Evolutionary conservation across 2,888 invertebrate species (phyloP), one percentile per base, ranked within the genome.

Genomic region (Philereme vetulata): DNA sequence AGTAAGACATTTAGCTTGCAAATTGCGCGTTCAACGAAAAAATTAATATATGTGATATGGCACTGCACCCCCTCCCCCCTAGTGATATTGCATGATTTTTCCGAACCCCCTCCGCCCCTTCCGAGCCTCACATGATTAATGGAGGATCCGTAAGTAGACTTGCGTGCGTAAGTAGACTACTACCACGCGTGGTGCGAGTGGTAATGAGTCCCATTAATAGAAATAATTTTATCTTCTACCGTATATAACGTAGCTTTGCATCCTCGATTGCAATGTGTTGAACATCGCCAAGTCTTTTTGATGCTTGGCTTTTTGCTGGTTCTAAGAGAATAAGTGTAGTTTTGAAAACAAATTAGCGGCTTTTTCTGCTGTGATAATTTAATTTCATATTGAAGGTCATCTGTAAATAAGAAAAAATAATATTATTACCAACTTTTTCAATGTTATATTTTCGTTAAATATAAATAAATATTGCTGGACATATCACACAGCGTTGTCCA

Each of bases 281-380:
- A 51, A 6, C 51, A 51, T n/a, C 43, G 10, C 51, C 51, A 51
- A 6, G 9, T 1, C 4, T 51, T 51, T 33, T 9, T 42, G 4
- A 4, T 3, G 1, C 36, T 32, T 33, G n/a, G 38, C 5, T 5
- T 4, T 42, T n/a, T 33, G 0, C n/a, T 33, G 5, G n/a, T 33
- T 32, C 32, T 33, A 9, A 4, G 33, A 9, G 42, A 42, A 32
- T 8, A 47, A 10, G 47, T 47, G 42, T 42, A 42, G 7, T 38
- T 36, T 5, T 33, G 33, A 7, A 40, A n/a, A 9, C 5, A 4
- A n/a, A 51, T 51, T 11, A 51, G 51, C 1, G 32, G 40, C 4
- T 33, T 42, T 9, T 38, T 42, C 43, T n/a, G 38, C n/a, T 42
- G n/a, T 2, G 51, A 51, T 10, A 51, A 5, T 51, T 42, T 84